phyloP scores from a whole-genome alignment of 2,797 vertebrate genomes.

The Poliocrania exsul region DNA sequence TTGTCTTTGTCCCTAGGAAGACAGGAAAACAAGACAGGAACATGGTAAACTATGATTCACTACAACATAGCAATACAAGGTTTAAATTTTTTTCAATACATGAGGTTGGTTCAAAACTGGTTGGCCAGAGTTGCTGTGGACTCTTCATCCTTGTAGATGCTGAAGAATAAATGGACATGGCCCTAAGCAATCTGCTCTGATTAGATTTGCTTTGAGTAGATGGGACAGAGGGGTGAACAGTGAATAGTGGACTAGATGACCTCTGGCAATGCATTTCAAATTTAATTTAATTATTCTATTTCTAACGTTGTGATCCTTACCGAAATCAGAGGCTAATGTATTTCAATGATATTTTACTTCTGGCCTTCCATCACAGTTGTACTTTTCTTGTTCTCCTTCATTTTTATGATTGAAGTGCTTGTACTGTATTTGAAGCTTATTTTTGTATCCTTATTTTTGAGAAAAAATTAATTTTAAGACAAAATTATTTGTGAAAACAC shows the following conservation, averaged over 20 bases:
- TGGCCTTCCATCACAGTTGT: not conserved
- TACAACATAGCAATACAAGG: not conserved
- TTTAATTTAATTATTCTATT: not conserved
- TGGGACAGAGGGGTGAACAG: accelerated
- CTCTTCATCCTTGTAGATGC: not conserved
- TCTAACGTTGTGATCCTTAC: not conserved
- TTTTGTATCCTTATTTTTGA: not conserved
- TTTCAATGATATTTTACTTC: not conserved
- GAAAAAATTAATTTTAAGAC: too few relatives aligned
- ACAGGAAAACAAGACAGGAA: not conserved
- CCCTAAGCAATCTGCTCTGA: not conserved
- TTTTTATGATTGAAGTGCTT: not conserved
- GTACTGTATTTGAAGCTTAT: not conserved
- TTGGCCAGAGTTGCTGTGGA: not conserved
- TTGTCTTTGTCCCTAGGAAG: not conserved
- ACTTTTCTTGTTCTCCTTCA: not conserved
- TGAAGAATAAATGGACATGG: not conserved
- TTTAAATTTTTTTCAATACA: not conserved
- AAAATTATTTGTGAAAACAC: not conserved
- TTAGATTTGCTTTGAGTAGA: not conserved
- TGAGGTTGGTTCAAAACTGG: not conserved
- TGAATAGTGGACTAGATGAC: not conserved
- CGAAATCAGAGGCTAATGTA: not conserved
- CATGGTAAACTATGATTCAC: not conserved
- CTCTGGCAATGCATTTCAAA: not conserved